Evolutionary conservation across 2,797 vertebrate species (phyloP), one percentile per base, ranked within the genome.

Genomic region (Dermochelys coriacea): DNA sequence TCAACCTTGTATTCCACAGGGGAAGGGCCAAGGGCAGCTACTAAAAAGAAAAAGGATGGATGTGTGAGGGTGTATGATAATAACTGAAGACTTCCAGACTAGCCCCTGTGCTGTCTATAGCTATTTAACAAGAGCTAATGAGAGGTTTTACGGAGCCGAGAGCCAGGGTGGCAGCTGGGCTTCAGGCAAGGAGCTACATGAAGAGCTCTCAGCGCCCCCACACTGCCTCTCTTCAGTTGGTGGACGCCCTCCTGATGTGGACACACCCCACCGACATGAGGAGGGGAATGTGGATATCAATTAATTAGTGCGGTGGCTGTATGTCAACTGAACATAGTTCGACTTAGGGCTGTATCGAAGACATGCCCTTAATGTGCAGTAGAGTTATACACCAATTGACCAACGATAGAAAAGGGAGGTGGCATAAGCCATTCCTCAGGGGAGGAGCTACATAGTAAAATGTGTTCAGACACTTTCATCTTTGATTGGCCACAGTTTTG

Each of bases 1-100:
- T 97, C 96, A 71, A 98, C 5, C 0, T 45, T 93, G 71, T 98
- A 97, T 21, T 98, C 97, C 31, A 74, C 34, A 49, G 80, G 5
- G 2, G 37, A 45, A 29, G 71, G 18, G 18, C 57, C 51, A 52
- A 90, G 84, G 4, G 2, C 4, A n/a, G 93, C 29, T 49, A 90
- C 97, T 98, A 96, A 51, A 98, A 98, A 45, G 59, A 95, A 95
- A 91, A 1, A 87, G 1, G 81, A 4, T 29, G 25, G 93, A 7
- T 23, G 47, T 78, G 23, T 87, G 50, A 93, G 59, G n/a, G 4
- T 51, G 74, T 64, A 55, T 74, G 51, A 82, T 18, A 83, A 80
- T 27, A 23, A 81, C 75, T 41, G 75, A 18, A 25, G 41, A 49
- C 27, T 77, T 91, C 50, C 6, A 8, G 4, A 85, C 31, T 0